A percentile compares a stretch with the other conserved stretches of the same genome.
phyloP scores from a whole-genome alignment of 2,888 invertebrate species.

The Autographa gamma region DNA sequence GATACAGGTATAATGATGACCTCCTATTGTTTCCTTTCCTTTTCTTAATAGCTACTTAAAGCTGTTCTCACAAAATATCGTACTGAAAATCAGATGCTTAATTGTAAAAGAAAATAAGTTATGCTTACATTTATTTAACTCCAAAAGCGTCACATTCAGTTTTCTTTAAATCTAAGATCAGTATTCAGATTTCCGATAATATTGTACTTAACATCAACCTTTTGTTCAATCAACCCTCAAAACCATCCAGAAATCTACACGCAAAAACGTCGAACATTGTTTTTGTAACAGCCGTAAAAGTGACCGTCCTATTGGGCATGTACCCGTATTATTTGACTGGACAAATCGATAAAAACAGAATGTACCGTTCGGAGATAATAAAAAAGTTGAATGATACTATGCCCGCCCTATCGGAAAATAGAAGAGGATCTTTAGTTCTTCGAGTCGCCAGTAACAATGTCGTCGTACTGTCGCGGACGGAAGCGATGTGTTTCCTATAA shows the following conservation, averaged over 20 bases:
- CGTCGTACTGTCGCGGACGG: slow-evolving; percentile 68
- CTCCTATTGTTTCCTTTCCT: too few relatives aligned
- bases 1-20: too few relatives aligned
- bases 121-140: too few relatives aligned
- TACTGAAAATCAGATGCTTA: too few relatives aligned
- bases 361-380: slow-evolving; percentile 80
- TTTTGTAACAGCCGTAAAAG: slow-evolving; percentile 48
- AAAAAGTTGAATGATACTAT: slow-evolving; percentile 86
- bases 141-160: background rate
- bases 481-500: slow-evolving; percentile 60
- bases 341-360: slow-evolving; percentile 62
- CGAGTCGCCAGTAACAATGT: slow-evolving; percentile 80
- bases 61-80: too few relatives aligned
- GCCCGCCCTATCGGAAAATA: slow-evolving; percentile 85
- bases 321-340: slow-evolving; percentile 64
- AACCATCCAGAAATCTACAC: slow-evolving; percentile 6
- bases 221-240: background rate
- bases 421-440: slow-evolving; percentile 83
- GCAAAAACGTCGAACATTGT: slow-evolving; percentile 33
- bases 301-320: slow-evolving; percentile 46
- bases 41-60: too few relatives aligned
- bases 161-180: background rate
- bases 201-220: background rate
- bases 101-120: too few relatives aligned
- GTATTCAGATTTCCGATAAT: background rate